Evolutionary conservation across 1,140 invertebrate species (phyloP), one percentile per base, ranked within the genome.

Genomic region (Vollenhovia emeryi): DNA sequence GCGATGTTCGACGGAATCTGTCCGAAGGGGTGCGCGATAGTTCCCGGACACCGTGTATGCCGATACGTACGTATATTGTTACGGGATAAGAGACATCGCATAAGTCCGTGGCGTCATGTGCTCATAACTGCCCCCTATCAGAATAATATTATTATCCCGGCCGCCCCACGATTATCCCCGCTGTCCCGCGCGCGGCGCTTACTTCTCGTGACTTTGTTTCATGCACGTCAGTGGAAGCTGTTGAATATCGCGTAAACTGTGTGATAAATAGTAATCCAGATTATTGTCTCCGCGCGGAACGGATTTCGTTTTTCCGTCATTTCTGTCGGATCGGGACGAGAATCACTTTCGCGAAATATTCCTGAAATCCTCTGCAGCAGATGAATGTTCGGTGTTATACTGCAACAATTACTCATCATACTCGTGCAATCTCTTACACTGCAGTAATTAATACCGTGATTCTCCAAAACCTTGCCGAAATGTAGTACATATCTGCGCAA

Each of bases 101-200:
- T 88, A 89, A 91, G 85, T 84, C 73, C 68, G 50, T 89, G 90
- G 92, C 94, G 94, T 94, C 94, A 94, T 92, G 93, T 94, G 94
- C 91, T 92, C 86, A 87, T 93, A 94, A 94, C 93, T 93, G 90
- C 92, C 85, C 90, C 90, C 92, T 92, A 91, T 93, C 90, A 90
- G 86, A 92, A 92, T 92, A 93, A 92, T 94, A 93, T 92, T 93
- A 94, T 94, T 92, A 92, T 59, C 88, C 84, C 62, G 50, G 86
- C 88, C 89, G 76, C 84, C 88, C 88, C 83, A 83, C 83, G 85
- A 88, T 89, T 82, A 89, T 82, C 64, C n/a, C 43, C 27, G 52
- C 55, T 40, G 40, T 71, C 24, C 69, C 40, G 62, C 71, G 75
- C 60, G 64, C 48, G 64, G 55, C 69, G 74, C 87, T 87, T 69